Percentiles rank a stretch among this genome's conserved stretches.
Evolutionary conservation across 30 jellyfish, hydroid and myxozoan species (phyloP).

Genomic region (Nemopilema nomurai): DNA sequence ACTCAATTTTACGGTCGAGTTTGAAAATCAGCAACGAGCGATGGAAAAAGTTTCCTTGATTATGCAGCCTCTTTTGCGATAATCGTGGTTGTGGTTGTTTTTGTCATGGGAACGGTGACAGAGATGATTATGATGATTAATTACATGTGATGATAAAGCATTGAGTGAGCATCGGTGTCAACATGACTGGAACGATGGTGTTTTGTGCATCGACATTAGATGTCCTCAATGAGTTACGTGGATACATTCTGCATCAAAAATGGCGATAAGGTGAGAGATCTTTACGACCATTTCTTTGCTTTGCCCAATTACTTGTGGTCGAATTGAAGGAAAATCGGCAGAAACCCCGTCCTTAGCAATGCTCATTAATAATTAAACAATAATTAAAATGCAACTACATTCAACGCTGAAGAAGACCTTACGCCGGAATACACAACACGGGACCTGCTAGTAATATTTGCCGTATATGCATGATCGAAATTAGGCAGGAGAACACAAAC

Average conservation of each 20-base stretch:
- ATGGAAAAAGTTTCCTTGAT: no score
- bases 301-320: constrained; percentile 54
- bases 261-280: neutral
- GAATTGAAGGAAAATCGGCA: constrained; percentile 26
- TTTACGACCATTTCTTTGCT: neutral
- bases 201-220: neutral
- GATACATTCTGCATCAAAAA: neutral
- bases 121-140: no score
- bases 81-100: no score
- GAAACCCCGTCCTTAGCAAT: constrained; percentile 69
- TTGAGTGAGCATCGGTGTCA: no score
- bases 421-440: constrained; percentile 5
- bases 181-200: neutral
- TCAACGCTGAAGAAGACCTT: constrained; percentile 31
- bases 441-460: constrained; percentile 63
- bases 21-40: no score
- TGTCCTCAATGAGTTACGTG: neutral
- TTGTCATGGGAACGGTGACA: no score
- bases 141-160: no score
- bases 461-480: neutral
- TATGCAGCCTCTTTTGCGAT: no score
- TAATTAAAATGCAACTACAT: constrained; percentile 78
- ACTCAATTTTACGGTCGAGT: no score
- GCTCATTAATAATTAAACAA: constrained; percentile 54
- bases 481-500: neutral